Percentiles rank a stretch among this genome's conserved stretches.
These are phyloP conservation scores for Cassiopea andromeda DNA, from an alignment of 30 jellyfish, hydroid and myxozoan species.

Conservation along the genomic window DNA sequence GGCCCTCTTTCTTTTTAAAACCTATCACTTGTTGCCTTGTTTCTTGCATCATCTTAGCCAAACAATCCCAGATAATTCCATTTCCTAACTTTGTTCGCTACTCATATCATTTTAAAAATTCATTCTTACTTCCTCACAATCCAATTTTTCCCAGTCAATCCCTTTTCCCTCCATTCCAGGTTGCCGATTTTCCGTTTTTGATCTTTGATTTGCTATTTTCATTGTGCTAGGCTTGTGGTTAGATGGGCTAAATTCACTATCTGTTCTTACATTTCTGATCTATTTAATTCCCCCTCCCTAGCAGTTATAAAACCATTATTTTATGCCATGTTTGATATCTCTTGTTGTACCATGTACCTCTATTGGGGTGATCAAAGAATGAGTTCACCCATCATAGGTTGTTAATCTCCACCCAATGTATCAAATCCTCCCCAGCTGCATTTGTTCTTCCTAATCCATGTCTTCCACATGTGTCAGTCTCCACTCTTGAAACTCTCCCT, in stretches of 20 bases:
- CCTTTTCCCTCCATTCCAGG: not conserved
- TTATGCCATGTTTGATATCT: not conserved
- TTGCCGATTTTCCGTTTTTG: not conserved
- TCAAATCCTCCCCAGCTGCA: conserved; percentile 8
- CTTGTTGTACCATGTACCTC: not conserved
- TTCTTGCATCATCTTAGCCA: conserved; percentile 1
- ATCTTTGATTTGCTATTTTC: not conserved
- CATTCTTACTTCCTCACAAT: not conserved
- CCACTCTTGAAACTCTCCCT: no score
- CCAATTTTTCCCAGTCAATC: not conserved
- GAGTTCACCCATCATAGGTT: not conserved
- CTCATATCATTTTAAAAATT: not conserved
- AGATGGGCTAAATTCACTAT: not conserved
- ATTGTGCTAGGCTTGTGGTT: not conserved
- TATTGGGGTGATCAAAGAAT: not conserved
- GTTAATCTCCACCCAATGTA: not conserved
- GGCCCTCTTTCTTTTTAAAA: not conserved
- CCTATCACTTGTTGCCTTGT: not conserved
- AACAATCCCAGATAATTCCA: not conserved
- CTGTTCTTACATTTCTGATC: not conserved
- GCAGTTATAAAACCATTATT: not conserved
- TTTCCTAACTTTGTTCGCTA: not conserved
- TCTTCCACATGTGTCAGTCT: not conserved
- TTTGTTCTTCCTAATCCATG: not conserved
- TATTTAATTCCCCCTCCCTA: not conserved